phyloP scores from a whole-genome alignment of 1,140 invertebrate species.

The Procambarus virginalis region DNA sequence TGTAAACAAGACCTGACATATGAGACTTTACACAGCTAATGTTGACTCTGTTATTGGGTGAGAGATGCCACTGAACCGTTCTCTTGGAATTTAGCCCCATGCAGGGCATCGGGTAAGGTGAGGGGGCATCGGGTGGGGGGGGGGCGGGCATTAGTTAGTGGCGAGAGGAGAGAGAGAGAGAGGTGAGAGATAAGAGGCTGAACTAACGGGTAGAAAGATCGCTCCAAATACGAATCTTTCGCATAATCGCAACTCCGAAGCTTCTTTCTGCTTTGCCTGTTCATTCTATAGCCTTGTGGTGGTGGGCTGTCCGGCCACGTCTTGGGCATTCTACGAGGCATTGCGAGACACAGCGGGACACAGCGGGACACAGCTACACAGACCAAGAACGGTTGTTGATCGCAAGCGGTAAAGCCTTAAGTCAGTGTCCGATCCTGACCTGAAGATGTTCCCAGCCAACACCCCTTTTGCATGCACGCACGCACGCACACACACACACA shows the following conservation, averaged over 20 bases:
- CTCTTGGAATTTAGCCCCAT: conserved; percentile 26
- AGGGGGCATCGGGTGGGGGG: conserved; percentile 6
- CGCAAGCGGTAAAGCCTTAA: neutral
- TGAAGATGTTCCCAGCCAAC: conserved; percentile 3
- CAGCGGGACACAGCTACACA: no score
- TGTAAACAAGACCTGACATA: neutral
- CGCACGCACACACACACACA: conserved; percentile 3
- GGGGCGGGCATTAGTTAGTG: no score
- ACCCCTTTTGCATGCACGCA: neutral
- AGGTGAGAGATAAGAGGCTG: neutral
- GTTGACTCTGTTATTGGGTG: conserved; percentile 30
- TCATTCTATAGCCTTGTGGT: neutral
- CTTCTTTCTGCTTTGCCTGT: neutral
- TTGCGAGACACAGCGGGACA: no score
- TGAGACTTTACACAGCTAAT: neutral
- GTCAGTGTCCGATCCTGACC: conserved; percentile 40
- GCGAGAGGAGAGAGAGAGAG: neutral
- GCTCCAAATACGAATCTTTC: conserved; percentile 26
- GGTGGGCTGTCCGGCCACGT: neutral
- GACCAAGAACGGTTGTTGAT: no score
- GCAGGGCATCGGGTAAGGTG: conserved; percentile 10
- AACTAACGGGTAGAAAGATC: conserved; percentile 21
- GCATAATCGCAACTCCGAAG: neutral
- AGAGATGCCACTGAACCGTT: conserved; percentile 12
- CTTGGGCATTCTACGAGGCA: no score